Evolutionary conservation across 2,888 invertebrate species (phyloP), one percentile per base, ranked within the genome.

Genomic region (Sinelater perroti): DNA sequence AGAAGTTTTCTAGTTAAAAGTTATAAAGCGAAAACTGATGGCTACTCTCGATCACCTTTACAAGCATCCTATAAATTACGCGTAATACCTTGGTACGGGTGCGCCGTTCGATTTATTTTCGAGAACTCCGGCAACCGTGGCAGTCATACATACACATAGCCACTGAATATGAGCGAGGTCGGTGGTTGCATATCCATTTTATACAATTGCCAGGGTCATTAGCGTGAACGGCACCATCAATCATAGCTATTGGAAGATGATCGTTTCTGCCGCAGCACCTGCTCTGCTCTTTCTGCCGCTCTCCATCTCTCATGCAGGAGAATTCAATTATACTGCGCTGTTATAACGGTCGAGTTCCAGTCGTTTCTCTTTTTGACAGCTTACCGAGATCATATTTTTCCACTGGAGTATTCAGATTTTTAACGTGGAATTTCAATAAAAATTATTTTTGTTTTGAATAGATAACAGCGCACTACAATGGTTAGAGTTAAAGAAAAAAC

Each of bases 151-250:
- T 24, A 38, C 38, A 38, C 40, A 40, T 21, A 40, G 40, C 40
- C 40, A 38, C 21, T 40, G 40, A 40, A 40, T 40, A 24, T 40
- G 40, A 40, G 40, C 7, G 40, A 52, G 52, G 31, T 50, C 30
- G 42, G 44, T 52, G 42, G 31, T 14, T 52, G 42, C 52, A 52
- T 42, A 52, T 52, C 52, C 33, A 52, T 52, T 52, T 52, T 52
- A 21, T 33, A 52, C 52, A 52, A 52, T 52, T 52, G 52, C 42
- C 31, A 20, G 31, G 44, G 40, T 52, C 52, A 52, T 52, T 52
- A 52, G 28, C 42, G 52, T 40, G 40, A 38, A 42, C 52, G 42
- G 31, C 44, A 52, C 38, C 52, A 52, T 52, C 52, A 52, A 52
- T 52, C 52, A 52, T 47, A 42, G 33, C 40, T 33, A 42, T 52